Conservation (phyloP, 2,113 vertebrate genomes). For the Phaethornis superciliosus region DNA sequence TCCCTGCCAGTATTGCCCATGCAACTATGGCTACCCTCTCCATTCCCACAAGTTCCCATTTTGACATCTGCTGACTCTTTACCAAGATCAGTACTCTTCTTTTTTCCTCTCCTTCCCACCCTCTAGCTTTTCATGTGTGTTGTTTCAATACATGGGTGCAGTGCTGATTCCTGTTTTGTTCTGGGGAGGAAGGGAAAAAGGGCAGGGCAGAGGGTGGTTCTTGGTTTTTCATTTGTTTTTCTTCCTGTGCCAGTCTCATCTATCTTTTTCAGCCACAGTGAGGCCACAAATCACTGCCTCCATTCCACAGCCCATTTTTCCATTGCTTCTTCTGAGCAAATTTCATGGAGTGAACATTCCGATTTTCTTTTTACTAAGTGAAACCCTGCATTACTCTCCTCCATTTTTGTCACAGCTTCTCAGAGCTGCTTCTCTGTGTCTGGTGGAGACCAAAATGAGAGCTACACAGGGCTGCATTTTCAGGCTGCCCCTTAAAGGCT, state of each 20-base stretch:
- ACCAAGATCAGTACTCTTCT: neutral
- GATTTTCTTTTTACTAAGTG: neutral
- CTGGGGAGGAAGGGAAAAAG: neutral
- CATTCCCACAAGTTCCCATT: neutral
- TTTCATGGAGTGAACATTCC: neutral
- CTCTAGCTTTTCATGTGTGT: neutral
- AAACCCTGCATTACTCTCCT: neutral
- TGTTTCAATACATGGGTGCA: neutral
- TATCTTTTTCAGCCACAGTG: neutral
- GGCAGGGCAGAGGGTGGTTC: neutral
- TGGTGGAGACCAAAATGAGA: neutral
- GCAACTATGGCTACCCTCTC: neutral
- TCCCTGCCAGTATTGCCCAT: neutral
- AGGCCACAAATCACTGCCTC: slow-evolving; percentile 21
- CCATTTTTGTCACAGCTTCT: neutral
- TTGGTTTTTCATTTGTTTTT: neutral
- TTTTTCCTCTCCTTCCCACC: neutral
- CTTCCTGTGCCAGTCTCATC: neutral
- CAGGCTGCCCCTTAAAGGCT: neutral
- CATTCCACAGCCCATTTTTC: neutral
- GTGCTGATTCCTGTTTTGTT: neutral
- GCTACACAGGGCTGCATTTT: neutral
- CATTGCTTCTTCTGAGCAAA: neutral
- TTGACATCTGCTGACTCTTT: neutral
- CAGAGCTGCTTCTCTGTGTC: neutral